phyloP scores from a whole-genome alignment of 2,797 vertebrate genomes.

The Danio tinwini region DNA sequence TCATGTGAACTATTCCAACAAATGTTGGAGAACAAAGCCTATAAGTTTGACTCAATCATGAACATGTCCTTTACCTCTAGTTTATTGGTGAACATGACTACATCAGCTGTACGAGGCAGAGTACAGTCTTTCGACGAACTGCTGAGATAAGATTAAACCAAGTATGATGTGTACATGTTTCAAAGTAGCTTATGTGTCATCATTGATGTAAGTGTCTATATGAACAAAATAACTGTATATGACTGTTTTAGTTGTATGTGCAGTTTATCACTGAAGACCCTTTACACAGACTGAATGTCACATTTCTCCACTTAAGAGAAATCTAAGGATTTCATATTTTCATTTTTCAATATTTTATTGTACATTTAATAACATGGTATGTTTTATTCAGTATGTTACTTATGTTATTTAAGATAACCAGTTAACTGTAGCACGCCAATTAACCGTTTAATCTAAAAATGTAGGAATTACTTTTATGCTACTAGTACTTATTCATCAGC shows the following conservation, averaged over 20 bases:
- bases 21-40: not conserved
- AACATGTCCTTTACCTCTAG: constrained; percentile 28
- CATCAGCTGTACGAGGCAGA: constrained; percentile 8
- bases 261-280: not conserved
- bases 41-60: constrained; percentile 1
- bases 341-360: not conserved
- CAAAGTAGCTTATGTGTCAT: not conserved
- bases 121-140: constrained; percentile 13
- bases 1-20: not conserved
- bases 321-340: not conserved
- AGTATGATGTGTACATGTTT: constrained; percentile 16
- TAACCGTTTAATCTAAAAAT: no score
- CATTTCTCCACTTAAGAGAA: not conserved
- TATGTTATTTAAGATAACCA: not conserved
- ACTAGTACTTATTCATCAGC: no score
- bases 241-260: not conserved
- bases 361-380: not conserved
- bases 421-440: no score
- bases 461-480: no score
- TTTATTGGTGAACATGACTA: not conserved
- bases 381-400: not conserved
- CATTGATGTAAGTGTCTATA: not conserved
- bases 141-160: constrained; percentile 27
- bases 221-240: not conserved
- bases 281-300: not conserved